Base-by-base conservation (phyloP, 2,888 invertebrate genomes). In the Tribolium freemani region DNA sequence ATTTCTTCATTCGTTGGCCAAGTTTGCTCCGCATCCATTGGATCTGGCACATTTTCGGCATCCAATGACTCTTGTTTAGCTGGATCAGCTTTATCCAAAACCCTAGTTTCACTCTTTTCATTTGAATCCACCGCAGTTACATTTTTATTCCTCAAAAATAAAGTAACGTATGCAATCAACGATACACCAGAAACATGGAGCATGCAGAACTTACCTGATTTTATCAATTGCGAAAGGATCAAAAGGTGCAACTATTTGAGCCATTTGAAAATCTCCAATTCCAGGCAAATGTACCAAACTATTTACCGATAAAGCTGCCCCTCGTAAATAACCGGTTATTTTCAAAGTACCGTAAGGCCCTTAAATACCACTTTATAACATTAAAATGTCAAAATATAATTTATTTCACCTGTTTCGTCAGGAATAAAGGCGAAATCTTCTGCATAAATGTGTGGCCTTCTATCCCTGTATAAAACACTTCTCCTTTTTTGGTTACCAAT, bases 1-100 rank as follows among this genome's bases (percentile, higher is more conserved):
- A 97, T 90, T 87, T 98, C 97, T 82, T 97, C 96, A 76, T 94
- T 93, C 10, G 97, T 97, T 0, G 98, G 98, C 96, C 97, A 98
- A 0, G 97, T 98, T 87, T 98, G 98, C 84, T 98, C 98, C 0
- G 94, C 96, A 84, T 96, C 95, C 96, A 98, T 94, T 4, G 93
- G 93, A 88, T 98, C 96, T 0, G 94, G 93, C 63, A 92, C 87
- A 86, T 95, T 94, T 88, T 97, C 97, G 21, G 90, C 89, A 70
- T 92, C 90, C 45, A 98, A 88, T 63, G 92, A 91, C 82, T 93
- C 93, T 87, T 94, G 95, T 81, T 91, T 90, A 0, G 82, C 80
- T 0, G 92, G 90, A 86, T 94, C 91, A 13, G 91, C 91, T 38
- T 84, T 85, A 82, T 90, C 90, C 58, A 93, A 81, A 10, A 92